Conservation (phyloP, 2,113 vertebrate genomes). For the Gallinago jamesoni region DNA sequence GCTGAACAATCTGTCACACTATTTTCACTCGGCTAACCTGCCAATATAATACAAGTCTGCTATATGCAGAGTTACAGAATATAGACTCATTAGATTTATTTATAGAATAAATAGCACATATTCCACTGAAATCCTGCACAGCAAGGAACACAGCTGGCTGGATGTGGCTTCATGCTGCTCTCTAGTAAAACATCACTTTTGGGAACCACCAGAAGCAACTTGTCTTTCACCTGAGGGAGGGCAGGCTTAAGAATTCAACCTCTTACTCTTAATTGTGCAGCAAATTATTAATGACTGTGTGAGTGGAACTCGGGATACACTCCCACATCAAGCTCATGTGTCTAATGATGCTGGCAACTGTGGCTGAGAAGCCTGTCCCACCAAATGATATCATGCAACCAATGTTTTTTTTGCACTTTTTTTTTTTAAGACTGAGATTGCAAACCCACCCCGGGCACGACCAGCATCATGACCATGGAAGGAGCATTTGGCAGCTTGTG, state of each 20-base stretch:
- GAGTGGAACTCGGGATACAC: neutral
- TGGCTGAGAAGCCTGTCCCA: neutral
- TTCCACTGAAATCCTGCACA: neutral
- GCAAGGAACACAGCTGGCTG: neutral
- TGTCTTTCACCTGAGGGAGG: neutral
- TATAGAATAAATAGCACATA: neutral
- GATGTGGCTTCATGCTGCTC: neutral
- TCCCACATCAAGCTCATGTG: neutral
- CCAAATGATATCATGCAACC: accelerated
- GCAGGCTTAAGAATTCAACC: neutral
- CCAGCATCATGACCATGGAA: neutral
- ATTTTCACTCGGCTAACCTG: neutral
- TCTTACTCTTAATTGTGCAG: neutral
- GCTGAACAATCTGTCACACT: neutral
- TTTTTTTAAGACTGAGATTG: neutral
- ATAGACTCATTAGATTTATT: neutral
- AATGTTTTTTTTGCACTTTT: neutral
- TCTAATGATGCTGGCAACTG: neutral
- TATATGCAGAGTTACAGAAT: neutral
- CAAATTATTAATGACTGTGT: neutral
- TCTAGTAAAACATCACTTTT: neutral
- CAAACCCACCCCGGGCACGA: neutral
- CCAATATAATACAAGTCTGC: neutral
- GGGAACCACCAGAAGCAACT: neutral
- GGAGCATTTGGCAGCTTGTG: accelerated